Conservation (phyloP, 2,797 vertebrate species). For the Monodelphis domestica region DNA sequence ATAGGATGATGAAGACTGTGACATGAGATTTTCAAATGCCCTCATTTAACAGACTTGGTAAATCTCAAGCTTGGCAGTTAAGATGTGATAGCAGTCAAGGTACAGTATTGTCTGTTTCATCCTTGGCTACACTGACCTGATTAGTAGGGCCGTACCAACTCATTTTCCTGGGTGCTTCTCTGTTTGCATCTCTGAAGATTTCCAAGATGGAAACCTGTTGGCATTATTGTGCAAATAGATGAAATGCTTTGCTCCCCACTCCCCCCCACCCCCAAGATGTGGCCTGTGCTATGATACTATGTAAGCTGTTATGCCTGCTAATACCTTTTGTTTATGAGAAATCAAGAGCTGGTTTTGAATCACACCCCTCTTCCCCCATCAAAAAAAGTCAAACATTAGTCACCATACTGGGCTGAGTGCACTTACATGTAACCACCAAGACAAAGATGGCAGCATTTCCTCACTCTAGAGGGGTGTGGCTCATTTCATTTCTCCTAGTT, state of each 20-base stretch:
- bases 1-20: constrained; percentile 19
- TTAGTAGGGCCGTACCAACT: neutral
- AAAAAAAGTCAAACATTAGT: constrained; percentile 59
- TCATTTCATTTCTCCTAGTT: neutral
- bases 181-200: neutral
- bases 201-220: neutral
- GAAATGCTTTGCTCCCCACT: neutral
- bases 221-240: rapidly evolving
- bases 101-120: constrained; percentile 62
- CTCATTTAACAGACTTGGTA: constrained; percentile 60
- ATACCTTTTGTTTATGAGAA: constrained; percentile 32
- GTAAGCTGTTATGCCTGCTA: constrained; percentile 40
- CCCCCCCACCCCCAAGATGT: neutral
- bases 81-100: constrained; percentile 59
- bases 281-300: neutral
- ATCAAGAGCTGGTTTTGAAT: constrained; percentile 57
- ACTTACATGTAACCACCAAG: neutral
- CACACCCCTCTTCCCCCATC: neutral
- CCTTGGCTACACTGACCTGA: neutral
- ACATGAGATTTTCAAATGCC: constrained; percentile 9
- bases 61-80: constrained; percentile 54
- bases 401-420: constrained; percentile 7
- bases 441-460: neutral
- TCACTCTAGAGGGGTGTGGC: neutral
- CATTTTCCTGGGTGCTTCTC: neutral